Evolutionary conservation across 2,113 vertebrate genomes (phyloP).

Genomic region (Pandion haliaetus): DNA sequence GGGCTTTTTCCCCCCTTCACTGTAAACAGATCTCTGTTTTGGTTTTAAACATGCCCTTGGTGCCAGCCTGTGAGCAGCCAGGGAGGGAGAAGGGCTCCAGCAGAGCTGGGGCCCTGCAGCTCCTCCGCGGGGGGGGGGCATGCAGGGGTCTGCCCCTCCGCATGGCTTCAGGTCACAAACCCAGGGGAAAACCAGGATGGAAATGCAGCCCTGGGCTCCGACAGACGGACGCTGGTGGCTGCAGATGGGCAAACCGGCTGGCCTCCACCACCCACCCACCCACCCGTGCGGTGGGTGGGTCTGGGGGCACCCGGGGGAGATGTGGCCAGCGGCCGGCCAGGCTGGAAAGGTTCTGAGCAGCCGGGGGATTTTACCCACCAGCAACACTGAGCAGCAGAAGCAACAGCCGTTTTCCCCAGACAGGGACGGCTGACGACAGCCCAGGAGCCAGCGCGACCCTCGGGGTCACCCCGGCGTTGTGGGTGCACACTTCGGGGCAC

Average conservation of each 20-base stretch:
- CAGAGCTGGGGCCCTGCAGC: background rate
- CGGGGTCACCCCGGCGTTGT: rapidly evolving
- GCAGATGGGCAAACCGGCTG: background rate
- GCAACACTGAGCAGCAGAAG: background rate
- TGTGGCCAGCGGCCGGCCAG: rapidly evolving
- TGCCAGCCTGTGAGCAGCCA: background rate
- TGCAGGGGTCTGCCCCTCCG: background rate
- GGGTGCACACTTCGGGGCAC: background rate
- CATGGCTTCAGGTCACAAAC: background rate
- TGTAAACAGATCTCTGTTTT: background rate
- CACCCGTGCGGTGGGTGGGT: rapidly evolving
- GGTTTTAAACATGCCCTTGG: background rate
- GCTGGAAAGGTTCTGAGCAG: background rate
- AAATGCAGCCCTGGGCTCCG: rapidly evolving
- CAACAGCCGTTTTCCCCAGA: background rate
- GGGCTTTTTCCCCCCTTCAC: background rate
- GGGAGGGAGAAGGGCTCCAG: background rate
- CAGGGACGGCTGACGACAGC: background rate
- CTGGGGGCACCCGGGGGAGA: background rate
- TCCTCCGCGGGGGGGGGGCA: background rate
- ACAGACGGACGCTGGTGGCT: background rate
- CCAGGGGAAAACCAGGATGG: rapidly evolving
- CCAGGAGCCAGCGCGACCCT: rapidly evolving
- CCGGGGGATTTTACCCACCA: background rate
- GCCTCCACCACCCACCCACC: background rate